Base-by-base conservation (phyloP, 2,113 vertebrate species). In the Clinocottus analis region DNA sequence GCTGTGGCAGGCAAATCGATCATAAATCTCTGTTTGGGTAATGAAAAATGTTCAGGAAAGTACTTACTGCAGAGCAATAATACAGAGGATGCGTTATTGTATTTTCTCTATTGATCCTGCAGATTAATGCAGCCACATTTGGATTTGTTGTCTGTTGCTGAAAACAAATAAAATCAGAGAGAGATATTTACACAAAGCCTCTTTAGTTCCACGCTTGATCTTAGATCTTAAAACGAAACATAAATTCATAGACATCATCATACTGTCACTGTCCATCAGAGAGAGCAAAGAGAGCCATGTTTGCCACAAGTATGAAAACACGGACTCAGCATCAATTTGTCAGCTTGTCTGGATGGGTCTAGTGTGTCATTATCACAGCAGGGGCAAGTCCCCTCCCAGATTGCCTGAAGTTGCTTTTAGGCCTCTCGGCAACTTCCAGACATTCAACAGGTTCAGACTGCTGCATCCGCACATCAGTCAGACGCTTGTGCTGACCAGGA, bases 331-430 rank as follows among this genome's bases (percentile, higher is more conserved):
- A 77, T 64, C 83, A 83, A 69, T 88, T 89, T 89, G 81, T 85
- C 87, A 77, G 81, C 83, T 73, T 81, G 82, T 88, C 83, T 82
- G 88, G 70, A 82, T 77, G 80, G 75, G 58, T 83, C 65, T 92
- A 67, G 62, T 39, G 37, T 82, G 85, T 89, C 84, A 88, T 92
- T 90, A 93, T 86, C 91, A 77, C 89, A 90, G 87, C 83, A 59
- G 85, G 89, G 17, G 11, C 56, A 85, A 83, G 90, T 85, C 87
- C 37, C 39, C 77, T 83, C 39, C 69, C 77, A 84, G 85, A 86
- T 84, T 80, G 71, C 84, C 77, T 77, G 70, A 84, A 79, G 90
- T 78, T 77, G 71, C 72, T 77, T 58, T 17, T 73, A 69, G 78
- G 63, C 77, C 74, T 79, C 83, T 70, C 71, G 66, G 76, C 4